These are phyloP conservation scores for Nineta flava DNA, from an alignment of 2,888 invertebrate genomes.

Conservation along the genomic window DNA sequence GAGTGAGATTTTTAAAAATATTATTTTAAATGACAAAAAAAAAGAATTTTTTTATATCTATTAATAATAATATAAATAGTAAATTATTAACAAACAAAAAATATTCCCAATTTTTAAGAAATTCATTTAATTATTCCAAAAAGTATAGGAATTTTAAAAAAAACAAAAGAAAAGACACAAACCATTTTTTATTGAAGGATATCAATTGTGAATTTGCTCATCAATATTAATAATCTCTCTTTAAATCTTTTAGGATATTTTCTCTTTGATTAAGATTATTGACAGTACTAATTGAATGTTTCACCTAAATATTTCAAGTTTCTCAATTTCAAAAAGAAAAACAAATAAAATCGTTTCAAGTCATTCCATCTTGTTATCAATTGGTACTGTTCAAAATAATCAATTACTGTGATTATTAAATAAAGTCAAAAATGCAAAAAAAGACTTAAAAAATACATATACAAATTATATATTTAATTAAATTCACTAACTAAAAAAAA, in stretches of 20 bases:
- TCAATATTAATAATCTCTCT: background rate
- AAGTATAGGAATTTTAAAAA: too few species aligned
- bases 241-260: background rate
- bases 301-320: background rate
- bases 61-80: too few species aligned
- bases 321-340: background rate
- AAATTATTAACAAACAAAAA: too few species aligned
- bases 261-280: background rate
- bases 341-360: background rate
- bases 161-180: too few species aligned
- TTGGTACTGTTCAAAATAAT: background rate
- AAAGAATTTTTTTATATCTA: too few species aligned
- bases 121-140: too few species aligned
- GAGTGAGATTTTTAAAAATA: background rate
- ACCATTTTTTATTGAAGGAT: too few species aligned
- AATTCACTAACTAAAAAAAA: too few species aligned
- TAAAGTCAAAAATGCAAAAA: background rate
- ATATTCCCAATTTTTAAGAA: too few species aligned
- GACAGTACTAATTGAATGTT: background rate
- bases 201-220: background rate
- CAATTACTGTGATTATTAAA: slow-evolving; percentile 2
- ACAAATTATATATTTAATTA: slow-evolving; percentile 1
- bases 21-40: too few species aligned
- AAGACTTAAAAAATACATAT: background rate
- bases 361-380: background rate